These are phyloP conservation scores for Tryphoninae sp. DNA, from an alignment of 2,888 invertebrate species.

Conservation along the genomic window DNA sequence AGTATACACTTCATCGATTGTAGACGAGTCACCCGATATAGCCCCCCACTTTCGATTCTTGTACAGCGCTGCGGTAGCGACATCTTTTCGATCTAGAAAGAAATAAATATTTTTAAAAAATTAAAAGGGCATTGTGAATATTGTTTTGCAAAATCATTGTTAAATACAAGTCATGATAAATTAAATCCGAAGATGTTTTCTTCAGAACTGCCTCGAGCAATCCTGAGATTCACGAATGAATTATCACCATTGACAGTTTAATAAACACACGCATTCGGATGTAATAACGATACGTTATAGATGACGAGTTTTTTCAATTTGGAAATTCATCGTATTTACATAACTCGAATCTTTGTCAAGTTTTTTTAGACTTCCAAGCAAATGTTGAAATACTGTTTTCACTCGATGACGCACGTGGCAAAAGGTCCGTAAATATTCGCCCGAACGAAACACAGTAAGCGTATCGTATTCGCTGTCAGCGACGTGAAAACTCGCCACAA, in stretches of 20 bases:
- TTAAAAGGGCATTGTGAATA: no score
- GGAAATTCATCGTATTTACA: slow-evolving; percentile 6
- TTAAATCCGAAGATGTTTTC: no score
- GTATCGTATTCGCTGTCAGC: slow-evolving; percentile 15
- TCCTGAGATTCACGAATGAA: no score
- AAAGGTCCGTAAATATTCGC: background rate
- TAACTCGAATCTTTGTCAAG: background rate
- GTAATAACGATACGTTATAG: background rate
- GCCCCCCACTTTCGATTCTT: background rate
- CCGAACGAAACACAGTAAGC: background rate
- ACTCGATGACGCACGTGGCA: background rate
- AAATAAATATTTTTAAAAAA: no score
- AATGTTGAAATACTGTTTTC: background rate
- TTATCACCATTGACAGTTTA: no score
- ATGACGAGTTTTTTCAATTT: background rate
- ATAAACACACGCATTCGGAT: no score
- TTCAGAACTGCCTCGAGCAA: no score
- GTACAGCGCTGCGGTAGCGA: no score
- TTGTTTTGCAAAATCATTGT: no score
- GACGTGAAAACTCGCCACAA: background rate
- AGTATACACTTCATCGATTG: slow-evolving; percentile 10
- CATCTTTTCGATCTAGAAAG: no score
- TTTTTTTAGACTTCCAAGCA: background rate
- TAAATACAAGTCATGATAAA: no score
- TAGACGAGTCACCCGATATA: slow-evolving; percentile 26